Percentiles rank a stretch among this genome's conserved stretches.
Evolutionary conservation across 2,888 invertebrate genomes (phyloP).

Genomic region (Campoletis raptor): DNA sequence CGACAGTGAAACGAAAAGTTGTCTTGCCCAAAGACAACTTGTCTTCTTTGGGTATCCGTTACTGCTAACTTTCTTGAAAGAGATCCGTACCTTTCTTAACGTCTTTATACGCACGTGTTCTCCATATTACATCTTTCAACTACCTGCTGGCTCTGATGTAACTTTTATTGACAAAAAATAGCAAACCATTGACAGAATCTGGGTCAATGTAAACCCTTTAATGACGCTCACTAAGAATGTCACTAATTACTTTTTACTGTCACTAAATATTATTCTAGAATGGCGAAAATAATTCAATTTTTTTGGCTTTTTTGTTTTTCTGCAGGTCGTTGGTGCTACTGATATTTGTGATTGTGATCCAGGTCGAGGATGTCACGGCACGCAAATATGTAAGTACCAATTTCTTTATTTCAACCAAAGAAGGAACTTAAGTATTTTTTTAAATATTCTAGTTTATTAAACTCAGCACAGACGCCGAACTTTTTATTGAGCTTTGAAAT

Average conservation of each 20-base stretch:
- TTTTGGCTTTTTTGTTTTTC: conserved; percentile 82
- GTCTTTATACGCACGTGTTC: conserved; percentile 52
- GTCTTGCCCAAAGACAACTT: conserved; percentile 69
- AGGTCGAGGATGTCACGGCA: conserved; percentile 85
- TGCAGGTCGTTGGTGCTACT: conserved; percentile 88
- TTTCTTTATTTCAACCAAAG: background rate
- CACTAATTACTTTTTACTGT: background rate
- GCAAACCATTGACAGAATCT: conserved; percentile 66
- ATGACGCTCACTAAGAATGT: conserved; percentile 45
- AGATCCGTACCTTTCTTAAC: conserved; percentile 23
- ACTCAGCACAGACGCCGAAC: background rate
- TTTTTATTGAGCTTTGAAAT: background rate
- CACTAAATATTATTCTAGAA: background rate
- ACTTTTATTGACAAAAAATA: conserved; percentile 50
- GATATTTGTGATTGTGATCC: conserved; percentile 86
- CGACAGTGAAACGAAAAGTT: conserved; percentile 69
- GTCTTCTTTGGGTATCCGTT: conserved; percentile 41
- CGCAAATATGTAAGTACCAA: conserved; percentile 87
- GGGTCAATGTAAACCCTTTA: conserved; percentile 73
- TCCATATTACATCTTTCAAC: conserved; percentile 40
- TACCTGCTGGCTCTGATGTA: conserved; percentile 6
- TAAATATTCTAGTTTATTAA: background rate
- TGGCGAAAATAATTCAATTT: background rate
- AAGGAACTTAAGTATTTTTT: background rate
- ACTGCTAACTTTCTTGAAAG: conserved; percentile 26